A percentile compares a stretch with the other conserved stretches of the same genome.
phyloP scores from a whole-genome alignment of 2,888 invertebrate genomes.

The Portevinia maculata region DNA sequence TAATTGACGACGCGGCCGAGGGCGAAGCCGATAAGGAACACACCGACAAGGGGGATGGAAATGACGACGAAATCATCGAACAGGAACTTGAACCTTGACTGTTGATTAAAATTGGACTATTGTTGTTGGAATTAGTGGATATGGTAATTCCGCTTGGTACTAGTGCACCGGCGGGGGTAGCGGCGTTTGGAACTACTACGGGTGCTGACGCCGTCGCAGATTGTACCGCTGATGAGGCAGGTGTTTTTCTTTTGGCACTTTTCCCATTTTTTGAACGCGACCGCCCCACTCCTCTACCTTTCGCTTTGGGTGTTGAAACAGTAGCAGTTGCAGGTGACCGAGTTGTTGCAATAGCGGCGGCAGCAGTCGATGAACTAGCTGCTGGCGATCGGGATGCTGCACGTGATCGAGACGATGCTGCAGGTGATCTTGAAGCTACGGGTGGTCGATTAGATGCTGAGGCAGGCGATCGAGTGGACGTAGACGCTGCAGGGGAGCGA shows the following conservation, averaged over 20 bases:
- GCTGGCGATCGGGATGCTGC: conserved; percentile 37
- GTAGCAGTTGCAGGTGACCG: conserved; percentile 76
- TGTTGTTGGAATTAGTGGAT: conserved; percentile 57
- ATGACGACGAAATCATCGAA: conserved; percentile 65
- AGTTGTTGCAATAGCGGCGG: conserved; percentile 78
- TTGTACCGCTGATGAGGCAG: conserved; percentile 67
- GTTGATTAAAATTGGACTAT: conserved; percentile 63
- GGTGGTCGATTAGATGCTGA: conserved; percentile 25
- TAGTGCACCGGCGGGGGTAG: conserved; percentile 74
- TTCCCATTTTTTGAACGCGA: conserved; percentile 71
- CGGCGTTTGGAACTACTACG: conserved; percentile 78
- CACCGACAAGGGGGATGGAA: conserved; percentile 62
- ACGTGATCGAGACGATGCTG: conserved; percentile 14
- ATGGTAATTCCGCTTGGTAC: conserved; percentile 34
- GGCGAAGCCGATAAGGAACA: conserved; percentile 76
- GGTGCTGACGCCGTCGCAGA: conserved; percentile 82
- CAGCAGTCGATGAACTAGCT: conserved; percentile 27
- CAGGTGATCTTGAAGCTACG: conserved; percentile 16
- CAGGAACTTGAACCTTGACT: conserved; percentile 73
- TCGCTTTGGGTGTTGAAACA: conserved; percentile 69
- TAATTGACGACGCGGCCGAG: conserved; percentile 82
- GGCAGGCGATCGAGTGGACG: conserved; percentile 24
- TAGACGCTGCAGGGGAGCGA: conserved; percentile 12
- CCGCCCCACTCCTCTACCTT: conserved; percentile 61
- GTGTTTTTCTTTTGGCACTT: conserved; percentile 64